phyloP scores from a whole-genome alignment of 2,797 vertebrate species.

The Nyctibius grandis region DNA sequence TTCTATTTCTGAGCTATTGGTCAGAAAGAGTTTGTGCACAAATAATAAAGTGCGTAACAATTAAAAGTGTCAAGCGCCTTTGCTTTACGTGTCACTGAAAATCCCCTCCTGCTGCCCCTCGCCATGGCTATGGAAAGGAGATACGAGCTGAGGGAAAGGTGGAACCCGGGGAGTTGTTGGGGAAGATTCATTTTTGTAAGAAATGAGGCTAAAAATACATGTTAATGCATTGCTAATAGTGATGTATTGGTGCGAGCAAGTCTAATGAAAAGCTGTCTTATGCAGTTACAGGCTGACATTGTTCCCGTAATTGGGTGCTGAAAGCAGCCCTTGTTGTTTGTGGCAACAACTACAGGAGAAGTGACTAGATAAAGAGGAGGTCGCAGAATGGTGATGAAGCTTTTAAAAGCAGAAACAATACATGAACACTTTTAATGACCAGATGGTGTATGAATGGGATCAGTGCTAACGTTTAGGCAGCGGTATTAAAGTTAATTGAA shows the following conservation, averaged over 20 bases:
- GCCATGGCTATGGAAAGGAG: rapidly evolving
- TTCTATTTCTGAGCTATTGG: background rate
- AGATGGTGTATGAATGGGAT: background rate
- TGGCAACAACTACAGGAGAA: background rate
- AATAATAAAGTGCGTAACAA: background rate
- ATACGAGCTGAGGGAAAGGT: background rate
- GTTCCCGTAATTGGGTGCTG: background rate
- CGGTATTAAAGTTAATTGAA: background rate
- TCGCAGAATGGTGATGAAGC: background rate
- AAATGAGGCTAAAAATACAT: slow-evolving; percentile 33
- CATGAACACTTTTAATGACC: background rate
- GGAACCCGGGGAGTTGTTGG: background rate
- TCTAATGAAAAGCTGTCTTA: slow-evolving; percentile 16
- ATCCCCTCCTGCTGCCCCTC: background rate
- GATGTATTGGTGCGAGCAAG: background rate
- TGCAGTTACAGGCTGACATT: background rate
- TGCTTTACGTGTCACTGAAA: background rate
- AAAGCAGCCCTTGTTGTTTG: background rate
- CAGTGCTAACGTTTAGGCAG: background rate
- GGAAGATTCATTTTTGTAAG: slow-evolving; percentile 13
- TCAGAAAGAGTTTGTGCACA: background rate
- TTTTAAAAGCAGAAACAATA: background rate
- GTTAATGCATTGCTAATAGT: background rate
- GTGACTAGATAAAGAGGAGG: background rate
- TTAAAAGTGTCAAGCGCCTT: background rate